Evolutionary conservation across 2,888 invertebrate species (phyloP).

Genomic region (Drosophila lutescens): DNA sequence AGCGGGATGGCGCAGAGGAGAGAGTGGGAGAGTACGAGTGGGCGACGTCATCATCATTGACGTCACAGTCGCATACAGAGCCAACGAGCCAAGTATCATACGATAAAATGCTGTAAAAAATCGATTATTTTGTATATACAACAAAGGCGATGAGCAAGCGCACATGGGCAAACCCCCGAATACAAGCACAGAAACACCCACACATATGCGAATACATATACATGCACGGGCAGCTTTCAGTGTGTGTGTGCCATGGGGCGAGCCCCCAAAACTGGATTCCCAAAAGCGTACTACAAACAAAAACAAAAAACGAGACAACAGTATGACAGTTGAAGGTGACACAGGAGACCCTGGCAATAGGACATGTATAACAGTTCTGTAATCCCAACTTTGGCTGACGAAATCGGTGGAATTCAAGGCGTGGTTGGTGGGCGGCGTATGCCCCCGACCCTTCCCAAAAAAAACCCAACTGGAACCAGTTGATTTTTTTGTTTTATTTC

Average conservation of each 20-base stretch:
- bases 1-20: slow-evolving; percentile 6
- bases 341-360: slow-evolving; percentile 35
- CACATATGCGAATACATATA: neutral
- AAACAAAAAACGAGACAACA: slow-evolving; percentile 22
- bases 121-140: slow-evolving; percentile 68
- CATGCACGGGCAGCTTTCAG: neutral
- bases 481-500: slow-evolving; percentile 1
- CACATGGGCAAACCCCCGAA: slow-evolving; percentile 48
- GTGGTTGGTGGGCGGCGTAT: slow-evolving; percentile 17
- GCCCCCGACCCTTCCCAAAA: neutral
- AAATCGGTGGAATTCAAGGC: slow-evolving; percentile 36
- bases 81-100: slow-evolving; percentile 13
- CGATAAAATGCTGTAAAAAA: slow-evolving; percentile 55
- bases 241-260: slow-evolving; percentile 60
- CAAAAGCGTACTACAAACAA: slow-evolving; percentile 49
- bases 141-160: slow-evolving; percentile 63
- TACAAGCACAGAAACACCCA: neutral
- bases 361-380: slow-evolving; percentile 40
- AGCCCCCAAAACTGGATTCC: slow-evolving; percentile 76
- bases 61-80: slow-evolving; percentile 51
- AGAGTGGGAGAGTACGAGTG: slow-evolving; percentile 3
- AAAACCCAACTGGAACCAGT: slow-evolving; percentile 23
- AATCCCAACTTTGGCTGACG: slow-evolving; percentile 24
- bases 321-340: slow-evolving; percentile 53
- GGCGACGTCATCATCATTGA: slow-evolving; percentile 73